These are phyloP conservation scores for Agapornis roseicollis DNA, from an alignment of 2,113 vertebrate genomes.

Conservation along the genomic window DNA sequence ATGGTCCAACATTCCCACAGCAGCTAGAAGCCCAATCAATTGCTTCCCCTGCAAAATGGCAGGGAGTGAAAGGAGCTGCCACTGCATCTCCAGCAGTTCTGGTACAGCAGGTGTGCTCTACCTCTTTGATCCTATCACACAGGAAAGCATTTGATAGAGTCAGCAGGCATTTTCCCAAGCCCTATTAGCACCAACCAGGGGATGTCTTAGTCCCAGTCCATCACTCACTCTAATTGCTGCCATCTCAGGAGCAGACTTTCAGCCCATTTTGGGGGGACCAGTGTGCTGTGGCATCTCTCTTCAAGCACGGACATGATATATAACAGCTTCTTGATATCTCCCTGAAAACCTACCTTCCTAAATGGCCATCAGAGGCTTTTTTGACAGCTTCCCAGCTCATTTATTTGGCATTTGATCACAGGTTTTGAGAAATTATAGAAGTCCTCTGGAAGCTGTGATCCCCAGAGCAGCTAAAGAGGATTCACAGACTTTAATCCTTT, in stretches of 20 bases:
- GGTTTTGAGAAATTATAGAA: background rate
- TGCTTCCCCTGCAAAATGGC: background rate
- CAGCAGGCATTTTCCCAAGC: background rate
- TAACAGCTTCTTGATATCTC: background rate
- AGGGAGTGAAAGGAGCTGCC: fast-evolving
- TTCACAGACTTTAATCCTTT: background rate
- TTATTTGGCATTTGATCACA: background rate
- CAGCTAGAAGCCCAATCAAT: fast-evolving
- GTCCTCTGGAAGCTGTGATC: background rate
- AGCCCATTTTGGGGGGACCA: background rate
- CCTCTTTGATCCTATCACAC: background rate
- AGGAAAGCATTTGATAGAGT: background rate
- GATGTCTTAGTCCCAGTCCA: background rate
- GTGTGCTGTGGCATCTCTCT: background rate
- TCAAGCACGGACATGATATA: background rate
- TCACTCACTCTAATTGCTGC: background rate
- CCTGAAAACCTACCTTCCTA: background rate
- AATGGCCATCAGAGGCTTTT: background rate
- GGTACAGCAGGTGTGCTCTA: background rate
- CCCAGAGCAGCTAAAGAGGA: background rate
- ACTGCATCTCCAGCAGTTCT: background rate
- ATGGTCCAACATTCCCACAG: fast-evolving
- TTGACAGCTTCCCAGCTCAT: background rate
- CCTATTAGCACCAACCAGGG: background rate
- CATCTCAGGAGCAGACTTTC: background rate